Base-by-base conservation (phyloP, 2,113 vertebrate species). In the Chloebia gouldiae region DNA sequence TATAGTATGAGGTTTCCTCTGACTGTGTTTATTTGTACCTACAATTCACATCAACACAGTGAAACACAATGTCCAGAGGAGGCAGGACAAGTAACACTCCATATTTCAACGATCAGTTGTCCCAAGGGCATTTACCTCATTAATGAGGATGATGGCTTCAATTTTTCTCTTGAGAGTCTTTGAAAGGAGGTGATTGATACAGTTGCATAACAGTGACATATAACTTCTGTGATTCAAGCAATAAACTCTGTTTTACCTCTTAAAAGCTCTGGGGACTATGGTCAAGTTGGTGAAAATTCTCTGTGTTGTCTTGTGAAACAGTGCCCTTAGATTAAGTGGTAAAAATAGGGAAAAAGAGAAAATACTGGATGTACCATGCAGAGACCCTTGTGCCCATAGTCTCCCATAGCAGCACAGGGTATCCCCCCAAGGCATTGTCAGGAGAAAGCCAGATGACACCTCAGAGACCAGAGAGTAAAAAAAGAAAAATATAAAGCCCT, bases 161-260 rank as follows among this genome's bases (percentile, higher is more conserved):
- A 47, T 95, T 93, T 93, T 86, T 87, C 95, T 94, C 95, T 73
- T 33, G 96, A 95, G 96, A 85, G 35, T 30, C 79, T 79, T 75
- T 89, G 56, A 47, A 91, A 92, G 24, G 57, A 92, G 47, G 47
- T 56, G 64, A 90, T 83, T 85, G 85, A 90, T 85, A 47, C 4
- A 39, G 59, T 42, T 78, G 60, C 81, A 81, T 49, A 90, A n/a
- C n/a, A 54, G 33, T 81, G 88, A 90, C 63, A 80, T 84, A 15
- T 78, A 72, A 76, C 45, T 92, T 77, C 45, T 79, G 23, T 90
- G 81, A 92, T 66, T 93, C 87, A 93, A 70, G 21, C 59, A 70
- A 51, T 90, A 94, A 95, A 93, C 86, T 93, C 13, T 11, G 12
- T 59, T 83, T 93, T 72, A 72, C 27, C 39, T 90, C 85, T 79